Conservation (phyloP, 2,888 invertebrate species). For the Mimas tiliae region DNA sequence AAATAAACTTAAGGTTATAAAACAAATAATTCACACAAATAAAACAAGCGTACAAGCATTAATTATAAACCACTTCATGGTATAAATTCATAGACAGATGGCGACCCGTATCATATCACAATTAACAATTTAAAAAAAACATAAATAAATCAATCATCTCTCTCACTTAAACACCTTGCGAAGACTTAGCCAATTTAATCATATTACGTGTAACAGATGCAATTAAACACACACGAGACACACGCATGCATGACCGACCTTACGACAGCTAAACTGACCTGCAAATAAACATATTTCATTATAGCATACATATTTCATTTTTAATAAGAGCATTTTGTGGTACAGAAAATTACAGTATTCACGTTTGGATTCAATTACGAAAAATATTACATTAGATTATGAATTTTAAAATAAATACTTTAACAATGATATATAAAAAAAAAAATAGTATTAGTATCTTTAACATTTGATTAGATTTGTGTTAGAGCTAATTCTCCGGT, state of each 20-base stretch:
- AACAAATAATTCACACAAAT: neutral
- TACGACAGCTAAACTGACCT: constrained; percentile 38
- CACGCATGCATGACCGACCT: constrained; percentile 41
- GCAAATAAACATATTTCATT: constrained; percentile 32
- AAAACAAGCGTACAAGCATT: constrained; percentile 3
- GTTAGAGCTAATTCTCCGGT: constrained; percentile 29
- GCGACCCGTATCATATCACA: constrained; percentile 19
- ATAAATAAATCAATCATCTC: constrained; percentile 12
- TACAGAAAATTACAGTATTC: neutral
- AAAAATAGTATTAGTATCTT: neutral
- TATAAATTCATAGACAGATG: neutral
- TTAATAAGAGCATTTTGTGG: neutral
- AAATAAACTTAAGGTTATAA: too few relatives aligned
- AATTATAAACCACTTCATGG: neutral
- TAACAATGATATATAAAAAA: too few relatives aligned
- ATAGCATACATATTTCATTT: constrained; percentile 35
- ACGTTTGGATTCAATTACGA: neutral
- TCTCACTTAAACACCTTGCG: neutral
- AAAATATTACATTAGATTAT: neutral
- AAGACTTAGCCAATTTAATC: constrained; percentile 25
- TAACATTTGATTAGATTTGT: constrained; percentile 13
- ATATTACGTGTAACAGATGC: constrained; percentile 15
- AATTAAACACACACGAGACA: constrained; percentile 28
- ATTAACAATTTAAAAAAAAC: constrained; percentile 1
- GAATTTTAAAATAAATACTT: too few relatives aligned